A percentile compares a stretch with the other conserved stretches of the same genome.
These are phyloP conservation scores for Cheilosia soror DNA, from an alignment of 2,888 invertebrate species.

Conservation along the genomic window DNA sequence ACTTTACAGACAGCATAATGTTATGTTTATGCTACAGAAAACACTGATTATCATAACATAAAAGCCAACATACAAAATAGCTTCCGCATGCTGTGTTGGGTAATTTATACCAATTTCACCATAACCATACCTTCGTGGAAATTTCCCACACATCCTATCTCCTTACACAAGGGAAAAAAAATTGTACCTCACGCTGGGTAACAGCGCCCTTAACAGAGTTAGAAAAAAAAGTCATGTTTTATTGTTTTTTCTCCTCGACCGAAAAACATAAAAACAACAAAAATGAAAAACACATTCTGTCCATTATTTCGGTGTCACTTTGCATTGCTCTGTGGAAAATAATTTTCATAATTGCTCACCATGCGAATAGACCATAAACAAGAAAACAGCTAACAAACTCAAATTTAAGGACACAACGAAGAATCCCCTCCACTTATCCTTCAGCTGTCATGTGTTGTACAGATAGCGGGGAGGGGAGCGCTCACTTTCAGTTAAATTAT, in stretches of 20 bases:
- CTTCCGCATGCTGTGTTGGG: constrained; percentile 17
- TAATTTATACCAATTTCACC: constrained; percentile 21
- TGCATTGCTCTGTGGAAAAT: not conserved
- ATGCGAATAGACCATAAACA: constrained; percentile 7
- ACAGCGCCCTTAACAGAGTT: not conserved
- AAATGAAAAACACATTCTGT: constrained; percentile 17
- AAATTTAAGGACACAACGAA: constrained; percentile 29
- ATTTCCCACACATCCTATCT: not conserved
- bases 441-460: constrained; percentile 3
- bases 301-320: not conserved
- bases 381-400: not conserved
- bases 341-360: constrained; percentile 44
- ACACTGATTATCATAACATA: not conserved
- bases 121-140: too few species aligned
- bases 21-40: not conserved
- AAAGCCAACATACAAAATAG: constrained; percentile 1
- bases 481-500: not conserved
- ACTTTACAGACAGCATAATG: not conserved
- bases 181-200: not conserved
- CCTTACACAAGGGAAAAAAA: not conserved
- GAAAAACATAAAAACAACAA: not conserved
- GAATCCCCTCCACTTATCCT: constrained; percentile 1
- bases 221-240: constrained; percentile 6
- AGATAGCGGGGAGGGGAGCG: not conserved
- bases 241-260: not conserved